phyloP scores from a whole-genome alignment of 2,113 vertebrate genomes.

The Okapia johnstoni region DNA sequence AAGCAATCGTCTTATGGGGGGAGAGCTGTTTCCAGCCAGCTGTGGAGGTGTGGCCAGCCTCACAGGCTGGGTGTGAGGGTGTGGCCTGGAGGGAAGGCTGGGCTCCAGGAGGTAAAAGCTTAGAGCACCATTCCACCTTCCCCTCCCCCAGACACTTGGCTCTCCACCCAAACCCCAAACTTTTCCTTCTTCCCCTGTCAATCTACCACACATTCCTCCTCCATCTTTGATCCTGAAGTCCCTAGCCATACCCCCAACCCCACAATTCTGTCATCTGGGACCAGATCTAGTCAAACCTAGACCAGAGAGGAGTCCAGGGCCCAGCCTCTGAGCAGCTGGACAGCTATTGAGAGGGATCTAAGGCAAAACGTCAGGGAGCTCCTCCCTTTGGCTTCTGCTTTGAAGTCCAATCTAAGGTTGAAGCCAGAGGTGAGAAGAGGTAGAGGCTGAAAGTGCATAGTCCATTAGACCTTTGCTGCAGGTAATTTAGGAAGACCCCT shows the following conservation, averaged over 20 bases:
- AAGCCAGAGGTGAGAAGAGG: not conserved
- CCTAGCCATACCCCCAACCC: not conserved
- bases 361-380: not conserved
- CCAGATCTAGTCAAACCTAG: not conserved
- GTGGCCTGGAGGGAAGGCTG: not conserved
- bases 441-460: not conserved
- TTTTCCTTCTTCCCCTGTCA: not conserved
- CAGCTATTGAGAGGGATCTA: not conserved
- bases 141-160: not conserved
- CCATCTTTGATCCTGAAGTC: not conserved
- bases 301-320: not conserved
- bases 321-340: not conserved
- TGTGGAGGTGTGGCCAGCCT: conserved; percentile 9
- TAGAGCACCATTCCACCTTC: not conserved
- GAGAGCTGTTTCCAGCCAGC: conserved; percentile 34
- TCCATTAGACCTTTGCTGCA: not conserved
- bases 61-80: conserved; percentile 12
- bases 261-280: not conserved
- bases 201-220: not conserved
- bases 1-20: conserved; percentile 5
- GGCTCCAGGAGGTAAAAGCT: not conserved
- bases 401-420: not conserved
- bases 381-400: not conserved
- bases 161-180: not conserved
- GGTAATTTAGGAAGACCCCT: not conserved